A percentile compares a stretch with the other conserved stretches of the same genome.
These are phyloP conservation scores for Bostrychus sinensis DNA, from an alignment of 2,113 vertebrate genomes.

Conservation along the genomic window DNA sequence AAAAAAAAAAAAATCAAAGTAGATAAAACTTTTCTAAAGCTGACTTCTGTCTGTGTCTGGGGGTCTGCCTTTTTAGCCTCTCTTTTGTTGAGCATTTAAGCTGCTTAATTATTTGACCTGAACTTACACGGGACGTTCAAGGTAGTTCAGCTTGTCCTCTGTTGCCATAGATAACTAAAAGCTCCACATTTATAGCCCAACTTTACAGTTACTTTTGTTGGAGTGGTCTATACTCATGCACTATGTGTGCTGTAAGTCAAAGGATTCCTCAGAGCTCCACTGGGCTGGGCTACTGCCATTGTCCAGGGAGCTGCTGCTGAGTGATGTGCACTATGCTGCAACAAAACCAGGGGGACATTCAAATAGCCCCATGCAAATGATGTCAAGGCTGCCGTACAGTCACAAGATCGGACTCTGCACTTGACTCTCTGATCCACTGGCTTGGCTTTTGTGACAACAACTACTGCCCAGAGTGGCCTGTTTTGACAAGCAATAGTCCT, in stretches of 20 bases:
- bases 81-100: constrained; percentile 73
- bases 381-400: constrained; percentile 51
- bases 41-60: constrained; percentile 54
- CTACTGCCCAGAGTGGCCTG: constrained; percentile 28
- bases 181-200: constrained; percentile 37
- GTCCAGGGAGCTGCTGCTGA: constrained; percentile 57
- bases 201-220: constrained; percentile 27
- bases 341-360: constrained; percentile 63
- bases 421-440: constrained; percentile 38
- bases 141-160: constrained; percentile 67
- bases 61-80: constrained; percentile 65
- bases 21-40: constrained; percentile 54
- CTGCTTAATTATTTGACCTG: constrained; percentile 78
- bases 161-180: constrained; percentile 61
- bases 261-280: constrained; percentile 21
- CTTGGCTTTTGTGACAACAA: constrained; percentile 51
- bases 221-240: neutral
- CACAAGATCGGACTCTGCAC: constrained; percentile 72
- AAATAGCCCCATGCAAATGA: constrained; percentile 71
- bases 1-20: constrained; percentile 17
- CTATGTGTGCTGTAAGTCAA: constrained; percentile 9
- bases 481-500: constrained; percentile 23
- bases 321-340: constrained; percentile 58
- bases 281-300: constrained; percentile 44
- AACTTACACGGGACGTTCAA: constrained; percentile 71